Evolutionary conservation across 2,888 invertebrate species (phyloP).

Genomic region (Aproaerema taeniolella): DNA sequence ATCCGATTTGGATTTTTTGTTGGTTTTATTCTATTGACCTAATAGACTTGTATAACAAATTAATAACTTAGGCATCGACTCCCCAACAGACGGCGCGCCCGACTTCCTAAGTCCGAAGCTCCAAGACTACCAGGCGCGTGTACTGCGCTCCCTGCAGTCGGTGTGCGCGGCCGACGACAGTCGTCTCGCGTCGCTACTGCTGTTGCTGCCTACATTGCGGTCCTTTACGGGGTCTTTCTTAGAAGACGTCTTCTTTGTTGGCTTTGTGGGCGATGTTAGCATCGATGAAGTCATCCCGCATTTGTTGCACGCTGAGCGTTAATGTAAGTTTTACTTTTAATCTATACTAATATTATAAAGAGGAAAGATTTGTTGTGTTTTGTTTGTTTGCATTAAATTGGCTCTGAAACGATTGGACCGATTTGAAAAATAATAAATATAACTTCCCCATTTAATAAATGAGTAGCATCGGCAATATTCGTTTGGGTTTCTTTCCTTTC

Average conservation of each 20-base stretch:
- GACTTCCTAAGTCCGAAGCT: conserved; percentile 63
- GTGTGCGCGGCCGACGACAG: conserved; percentile 47
- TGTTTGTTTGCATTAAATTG: too few species aligned
- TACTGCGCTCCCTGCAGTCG: conserved; percentile 63
- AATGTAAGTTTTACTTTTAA: conserved; percentile 1
- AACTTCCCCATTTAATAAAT: too few species aligned
- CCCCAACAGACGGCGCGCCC: conserved; percentile 74
- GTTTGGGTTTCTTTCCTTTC: too few species aligned
- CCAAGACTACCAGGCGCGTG: conserved; percentile 67
- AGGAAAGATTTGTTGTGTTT: too few species aligned
- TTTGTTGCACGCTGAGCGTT: conserved; percentile 80
- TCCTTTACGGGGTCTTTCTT: conserved; percentile 85
- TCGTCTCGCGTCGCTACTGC: conserved; percentile 78
- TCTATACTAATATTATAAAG: too few species aligned
- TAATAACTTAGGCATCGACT: too few species aligned
- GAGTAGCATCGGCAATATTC: too few species aligned
- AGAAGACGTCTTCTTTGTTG: conserved; percentile 95
- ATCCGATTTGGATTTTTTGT: too few species aligned
- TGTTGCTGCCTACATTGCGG: conserved; percentile 84
- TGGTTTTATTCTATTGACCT: too few species aligned
- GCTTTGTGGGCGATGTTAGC: conserved; percentile 93
- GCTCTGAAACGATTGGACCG: too few species aligned
- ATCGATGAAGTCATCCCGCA: conserved; percentile 97
- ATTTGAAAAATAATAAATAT: too few species aligned
- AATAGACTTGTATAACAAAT: too few species aligned